Percentiles rank a stretch among this genome's conserved stretches.
Conservation (phyloP, 2,113 vertebrate genomes). For the Tiliqua scincoides region DNA sequence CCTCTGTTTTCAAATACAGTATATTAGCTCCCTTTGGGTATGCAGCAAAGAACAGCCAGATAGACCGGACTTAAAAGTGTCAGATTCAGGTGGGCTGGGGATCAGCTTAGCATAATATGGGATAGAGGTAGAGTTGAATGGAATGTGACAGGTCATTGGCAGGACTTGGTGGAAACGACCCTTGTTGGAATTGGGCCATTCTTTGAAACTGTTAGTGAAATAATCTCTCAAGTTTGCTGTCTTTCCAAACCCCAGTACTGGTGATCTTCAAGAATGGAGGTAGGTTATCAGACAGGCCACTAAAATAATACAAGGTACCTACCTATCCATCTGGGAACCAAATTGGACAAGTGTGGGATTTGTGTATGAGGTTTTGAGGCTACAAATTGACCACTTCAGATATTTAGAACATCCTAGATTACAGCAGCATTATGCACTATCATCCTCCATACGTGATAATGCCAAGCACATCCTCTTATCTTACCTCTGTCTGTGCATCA, state of each 20-base stretch:
- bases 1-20: neutral
- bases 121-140: neutral
- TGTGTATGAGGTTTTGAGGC: neutral
- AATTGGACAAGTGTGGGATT: neutral
- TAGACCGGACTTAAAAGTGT: neutral
- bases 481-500: conserved; percentile 35
- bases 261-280: neutral
- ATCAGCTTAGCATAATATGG: neutral
- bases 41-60: too few relatives aligned
- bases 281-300: neutral
- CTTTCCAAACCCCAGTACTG: neutral
- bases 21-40: too few relatives aligned
- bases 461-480: neutral
- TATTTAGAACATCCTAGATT: neutral
- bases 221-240: neutral
- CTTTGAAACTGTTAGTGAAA: neutral
- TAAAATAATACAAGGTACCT: neutral
- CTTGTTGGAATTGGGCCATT: neutral
- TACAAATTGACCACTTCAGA: neutral
- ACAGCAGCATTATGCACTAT: neutral
- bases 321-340: neutral
- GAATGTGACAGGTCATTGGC: neutral
- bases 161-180: neutral
- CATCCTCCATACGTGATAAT: neutral
- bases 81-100: neutral